Conservation (phyloP, 2,888 invertebrate species). For the Zootermopsis nevadensis region DNA sequence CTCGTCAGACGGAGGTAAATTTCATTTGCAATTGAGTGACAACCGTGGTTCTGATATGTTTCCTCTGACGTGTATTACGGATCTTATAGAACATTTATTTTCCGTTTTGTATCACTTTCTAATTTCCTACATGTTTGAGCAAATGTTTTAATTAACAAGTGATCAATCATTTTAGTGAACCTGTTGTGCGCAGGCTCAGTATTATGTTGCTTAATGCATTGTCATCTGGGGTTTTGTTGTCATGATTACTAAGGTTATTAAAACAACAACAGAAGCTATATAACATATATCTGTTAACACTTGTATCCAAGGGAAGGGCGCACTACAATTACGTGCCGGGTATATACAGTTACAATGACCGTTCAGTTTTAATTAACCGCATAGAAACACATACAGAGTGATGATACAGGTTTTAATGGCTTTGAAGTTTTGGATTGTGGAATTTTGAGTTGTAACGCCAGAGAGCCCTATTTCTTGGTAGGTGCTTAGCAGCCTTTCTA, state of each 20-base stretch:
- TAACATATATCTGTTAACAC: not conserved
- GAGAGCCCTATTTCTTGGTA: no score
- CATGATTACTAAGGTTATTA: not conserved
- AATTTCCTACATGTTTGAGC: not conserved
- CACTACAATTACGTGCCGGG: not conserved
- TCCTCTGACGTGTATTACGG: not conserved
- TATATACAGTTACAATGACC: no score
- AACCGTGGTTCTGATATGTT: no score
- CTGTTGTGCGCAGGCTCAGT: not conserved
- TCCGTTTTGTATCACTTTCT: not conserved
- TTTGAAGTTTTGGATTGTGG: no score
- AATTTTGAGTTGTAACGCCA: no score
- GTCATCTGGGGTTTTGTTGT: not conserved
- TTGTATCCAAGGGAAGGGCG: not conserved
- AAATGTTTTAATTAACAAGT: not conserved
- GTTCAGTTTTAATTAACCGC: no score
- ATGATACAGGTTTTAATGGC: no score
- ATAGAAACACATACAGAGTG: no score
- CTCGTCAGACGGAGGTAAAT: no score
- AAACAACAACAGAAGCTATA: not conserved
- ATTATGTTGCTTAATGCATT: not conserved
- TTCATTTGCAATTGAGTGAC: no score
- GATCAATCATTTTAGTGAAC: not conserved
- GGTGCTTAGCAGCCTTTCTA: no score
- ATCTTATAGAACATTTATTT: not conserved